Conservation (phyloP, 2,797 vertebrate species). For the Falco biarmicus region DNA sequence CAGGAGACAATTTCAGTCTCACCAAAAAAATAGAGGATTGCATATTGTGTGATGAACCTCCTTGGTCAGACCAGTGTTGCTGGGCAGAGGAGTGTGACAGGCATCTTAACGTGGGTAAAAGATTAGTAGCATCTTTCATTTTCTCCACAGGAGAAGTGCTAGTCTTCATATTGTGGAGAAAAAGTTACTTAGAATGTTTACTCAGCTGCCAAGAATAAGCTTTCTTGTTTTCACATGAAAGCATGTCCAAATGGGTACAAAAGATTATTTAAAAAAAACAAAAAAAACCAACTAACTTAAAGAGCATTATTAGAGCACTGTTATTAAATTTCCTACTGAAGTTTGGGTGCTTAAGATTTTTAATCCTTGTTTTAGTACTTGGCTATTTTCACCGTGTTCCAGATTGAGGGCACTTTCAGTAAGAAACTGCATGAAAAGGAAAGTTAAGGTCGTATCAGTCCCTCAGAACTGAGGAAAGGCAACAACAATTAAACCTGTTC, state of each 20-base stretch:
- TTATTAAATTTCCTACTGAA: not conserved
- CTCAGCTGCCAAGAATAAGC: not conserved
- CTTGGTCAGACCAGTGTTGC: not conserved
- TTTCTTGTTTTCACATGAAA: not conserved
- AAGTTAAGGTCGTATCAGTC: not conserved
- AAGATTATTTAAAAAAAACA: no score
- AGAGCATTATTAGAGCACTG: not conserved
- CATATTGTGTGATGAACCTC: not conserved
- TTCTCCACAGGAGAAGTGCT: not conserved
- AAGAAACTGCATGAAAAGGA: not conserved
- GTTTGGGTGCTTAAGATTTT: not conserved
- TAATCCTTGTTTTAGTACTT: not conserved
- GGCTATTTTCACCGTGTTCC: not conserved
- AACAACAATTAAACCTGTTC: slow-evolving; percentile 49
- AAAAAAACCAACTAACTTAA: not conserved
- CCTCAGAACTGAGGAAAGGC: slow-evolving; percentile 2
- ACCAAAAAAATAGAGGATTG: not conserved
- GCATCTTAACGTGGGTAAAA: not conserved
- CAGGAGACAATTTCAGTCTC: not conserved
- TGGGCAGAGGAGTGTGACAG: not conserved
- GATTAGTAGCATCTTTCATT: not conserved
- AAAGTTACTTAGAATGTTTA: not conserved
- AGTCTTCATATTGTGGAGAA: not conserved
- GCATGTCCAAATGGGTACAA: not conserved
- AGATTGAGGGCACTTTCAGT: not conserved